These are phyloP conservation scores for Acrossocheilus wenchowensis DNA, from an alignment of 2,797 vertebrate genomes.

Conservation along the genomic window DNA sequence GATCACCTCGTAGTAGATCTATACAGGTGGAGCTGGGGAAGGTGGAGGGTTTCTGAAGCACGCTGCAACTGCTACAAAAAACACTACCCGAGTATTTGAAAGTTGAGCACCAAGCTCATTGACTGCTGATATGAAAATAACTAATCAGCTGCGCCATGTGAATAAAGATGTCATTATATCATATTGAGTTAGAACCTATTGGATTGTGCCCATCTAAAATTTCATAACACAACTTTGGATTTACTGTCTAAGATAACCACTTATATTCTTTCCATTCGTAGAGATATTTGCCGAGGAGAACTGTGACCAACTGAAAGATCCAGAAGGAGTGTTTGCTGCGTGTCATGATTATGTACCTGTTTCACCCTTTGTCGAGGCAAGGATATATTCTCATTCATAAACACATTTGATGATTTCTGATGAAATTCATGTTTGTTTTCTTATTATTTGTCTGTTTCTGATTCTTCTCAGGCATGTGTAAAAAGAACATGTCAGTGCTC, in stretches of 20 bases:
- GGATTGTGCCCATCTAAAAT: no score
- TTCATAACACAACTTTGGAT: not conserved
- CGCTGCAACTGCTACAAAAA: not conserved
- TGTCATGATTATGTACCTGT: conserved; percentile 76
- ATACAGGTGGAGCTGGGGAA: not conserved
- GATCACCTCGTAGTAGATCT: no score
- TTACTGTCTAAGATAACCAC: not conserved
- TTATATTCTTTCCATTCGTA: conserved; percentile 56
- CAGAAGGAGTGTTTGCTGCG: conserved; percentile 73
- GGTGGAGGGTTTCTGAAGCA: no score
- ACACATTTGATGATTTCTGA: not conserved
- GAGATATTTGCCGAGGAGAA: conserved; percentile 74
- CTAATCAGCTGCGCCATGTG: no score
- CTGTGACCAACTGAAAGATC: conserved; percentile 66
- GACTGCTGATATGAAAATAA: no score
- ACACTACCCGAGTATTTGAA: not conserved
- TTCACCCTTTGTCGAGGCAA: conserved; percentile 65
- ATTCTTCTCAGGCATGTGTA: conserved; percentile 70
- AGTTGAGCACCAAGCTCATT: no score
- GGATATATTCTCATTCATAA: not conserved
- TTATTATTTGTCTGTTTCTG: not conserved
- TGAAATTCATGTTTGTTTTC: not conserved
- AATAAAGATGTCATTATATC: no score
- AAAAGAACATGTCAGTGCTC: conserved; percentile 70
- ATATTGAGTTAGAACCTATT: no score